Base-by-base conservation (phyloP, 2,113 vertebrate genomes). In the Cinclus mexicanus region DNA sequence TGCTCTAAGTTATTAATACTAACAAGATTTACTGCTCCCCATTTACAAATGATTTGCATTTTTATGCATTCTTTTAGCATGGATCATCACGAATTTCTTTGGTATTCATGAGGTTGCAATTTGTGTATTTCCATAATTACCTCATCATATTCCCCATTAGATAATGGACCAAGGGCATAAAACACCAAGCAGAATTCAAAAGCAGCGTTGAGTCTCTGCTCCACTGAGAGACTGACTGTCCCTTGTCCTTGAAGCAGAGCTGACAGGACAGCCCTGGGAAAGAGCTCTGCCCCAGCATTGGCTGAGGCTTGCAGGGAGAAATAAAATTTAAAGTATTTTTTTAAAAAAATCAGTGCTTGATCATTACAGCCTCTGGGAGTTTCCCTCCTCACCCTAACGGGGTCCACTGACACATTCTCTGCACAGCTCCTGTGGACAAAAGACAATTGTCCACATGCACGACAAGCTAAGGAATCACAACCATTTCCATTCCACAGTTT, bases 121-220 rank as follows among this genome's bases (percentile, higher is more conserved):
- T 97, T 96, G 86, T 93, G 75, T 91, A 91, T 97, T 91, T 89
- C 93, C 89, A 68, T 93, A 94, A 95, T 94, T 85, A 96, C 72
- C 80, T 97, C 94, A 96, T 95, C 88, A 94, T 89, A 83, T 70
- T 89, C 90, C 94, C 70, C 63, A 79, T 84, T 96, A 94, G 63
- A 87, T 89, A 95, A 93, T 79, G 44, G 86, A 88, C 76, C 63
- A 92, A 70, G 67, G 63, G 47, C 61, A 90, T 78, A 90, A 94
- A 94, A 59, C 90, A 85, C 85, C 71, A 80, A 86, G 83, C 70
- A 83, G 89, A 95, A 95, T 95, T 69, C 55, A 33, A 89, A 96
- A 83, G 75, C 55, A 95, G 68, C 25, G 23, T 82, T 52, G 41
- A 50, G 89, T 91, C 64, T 79, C 64, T 22, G 5, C 42, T 83